A percentile compares a stretch with the other conserved stretches of the same genome.
These are phyloP conservation scores for Lethenteron reissneri DNA, from an alignment of 2,113 vertebrate species.

Conservation along the genomic window DNA sequence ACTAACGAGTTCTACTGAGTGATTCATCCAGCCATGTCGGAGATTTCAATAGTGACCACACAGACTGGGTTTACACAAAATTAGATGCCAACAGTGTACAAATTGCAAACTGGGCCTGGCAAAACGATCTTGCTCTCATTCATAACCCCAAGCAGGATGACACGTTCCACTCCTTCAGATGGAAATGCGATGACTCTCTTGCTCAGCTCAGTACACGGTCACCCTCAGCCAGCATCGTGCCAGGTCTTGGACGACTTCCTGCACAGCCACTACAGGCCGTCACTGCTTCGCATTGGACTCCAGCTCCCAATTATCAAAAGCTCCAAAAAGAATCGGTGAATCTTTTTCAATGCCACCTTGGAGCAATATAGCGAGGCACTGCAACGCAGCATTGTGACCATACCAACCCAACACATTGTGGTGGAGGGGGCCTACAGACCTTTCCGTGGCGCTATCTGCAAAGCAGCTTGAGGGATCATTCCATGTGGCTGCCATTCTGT, in stretches of 20 bases:
- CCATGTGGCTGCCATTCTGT: too few species aligned
- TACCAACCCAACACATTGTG: not conserved
- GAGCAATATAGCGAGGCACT: not conserved
- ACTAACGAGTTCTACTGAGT: not conserved
- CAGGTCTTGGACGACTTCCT: not conserved
- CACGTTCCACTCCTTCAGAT: not conserved
- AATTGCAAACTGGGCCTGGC: not conserved
- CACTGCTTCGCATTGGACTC: not conserved
- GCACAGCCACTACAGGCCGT: not conserved
- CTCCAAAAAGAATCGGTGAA: not conserved
- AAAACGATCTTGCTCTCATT: not conserved
- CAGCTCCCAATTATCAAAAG: slow-evolving; percentile 3
- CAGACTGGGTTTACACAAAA: not conserved
- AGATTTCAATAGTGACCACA: not conserved
- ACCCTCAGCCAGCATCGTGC: not conserved
- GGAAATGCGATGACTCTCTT: not conserved
- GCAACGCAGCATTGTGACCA: not conserved
- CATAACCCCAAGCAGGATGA: not conserved
- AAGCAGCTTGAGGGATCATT: not conserved
- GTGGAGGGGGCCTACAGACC: not conserved
- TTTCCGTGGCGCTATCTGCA: not conserved
- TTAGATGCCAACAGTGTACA: not conserved
- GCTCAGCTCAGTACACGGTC: not conserved
- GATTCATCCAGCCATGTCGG: not conserved
- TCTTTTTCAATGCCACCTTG: not conserved